phyloP scores from a whole-genome alignment of 2,113 vertebrate genomes.

The Tachuris rubrigastra region DNA sequence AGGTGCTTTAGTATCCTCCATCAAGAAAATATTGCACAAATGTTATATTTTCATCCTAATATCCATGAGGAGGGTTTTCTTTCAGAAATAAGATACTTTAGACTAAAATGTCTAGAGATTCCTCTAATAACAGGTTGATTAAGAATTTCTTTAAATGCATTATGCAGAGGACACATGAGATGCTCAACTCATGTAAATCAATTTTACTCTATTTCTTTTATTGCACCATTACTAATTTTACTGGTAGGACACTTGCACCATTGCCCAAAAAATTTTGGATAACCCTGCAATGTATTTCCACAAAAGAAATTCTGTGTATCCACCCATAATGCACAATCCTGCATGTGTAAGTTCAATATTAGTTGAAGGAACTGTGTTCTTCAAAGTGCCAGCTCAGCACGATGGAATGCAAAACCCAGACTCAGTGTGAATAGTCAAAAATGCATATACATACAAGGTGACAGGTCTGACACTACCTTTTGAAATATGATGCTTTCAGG shows the following conservation, averaged over 20 bases:
- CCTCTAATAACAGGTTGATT: background rate
- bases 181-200: background rate
- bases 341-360: background rate
- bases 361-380: background rate
- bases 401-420: background rate
- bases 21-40: background rate
- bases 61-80: background rate
- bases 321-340: background rate
- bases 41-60: background rate
- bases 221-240: background rate
- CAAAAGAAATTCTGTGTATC: background rate
- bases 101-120: background rate
- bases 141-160: background rate
- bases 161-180: background rate
- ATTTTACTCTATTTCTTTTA: background rate
- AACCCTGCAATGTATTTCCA: background rate
- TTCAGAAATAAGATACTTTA: background rate
- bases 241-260: background rate
- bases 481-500: constrained; percentile 29
- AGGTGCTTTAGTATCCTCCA: background rate
- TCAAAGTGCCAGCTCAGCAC: background rate
- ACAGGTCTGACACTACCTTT: background rate
- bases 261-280: background rate
- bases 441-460: background rate
- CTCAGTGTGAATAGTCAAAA: constrained; percentile 25